A percentile compares a stretch with the other conserved stretches of the same genome.
phyloP scores from a whole-genome alignment of 1,140 invertebrate genomes.

The Drosophila insularis region DNA sequence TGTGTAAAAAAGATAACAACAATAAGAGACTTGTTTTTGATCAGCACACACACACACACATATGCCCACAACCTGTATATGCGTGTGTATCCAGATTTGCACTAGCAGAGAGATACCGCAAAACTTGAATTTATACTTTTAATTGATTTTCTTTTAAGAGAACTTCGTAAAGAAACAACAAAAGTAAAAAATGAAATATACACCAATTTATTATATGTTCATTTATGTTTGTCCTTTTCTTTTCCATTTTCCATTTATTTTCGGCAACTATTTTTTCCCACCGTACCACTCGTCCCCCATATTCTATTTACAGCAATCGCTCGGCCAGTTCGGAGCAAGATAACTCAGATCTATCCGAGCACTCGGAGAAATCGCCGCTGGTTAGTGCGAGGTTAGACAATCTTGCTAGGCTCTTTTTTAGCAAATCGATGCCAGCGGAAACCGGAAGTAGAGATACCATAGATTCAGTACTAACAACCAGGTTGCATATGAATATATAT shows the following conservation, averaged over 20 bases:
- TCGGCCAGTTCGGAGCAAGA: constrained; percentile 85
- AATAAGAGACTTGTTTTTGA: neutral
- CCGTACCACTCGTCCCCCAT: constrained; percentile 24
- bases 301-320: constrained; percentile 83
- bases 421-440: constrained; percentile 84
- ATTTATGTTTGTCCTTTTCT: constrained; percentile 30
- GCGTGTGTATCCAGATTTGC: neutral
- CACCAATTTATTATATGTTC: constrained; percentile 32
- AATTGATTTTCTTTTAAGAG: constrained; percentile 24
- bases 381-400: constrained; percentile 86
- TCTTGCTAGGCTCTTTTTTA: constrained; percentile 86
- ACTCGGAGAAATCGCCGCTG: constrained; percentile 84
- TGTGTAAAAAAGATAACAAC: constrained; percentile 9
- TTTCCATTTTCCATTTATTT: constrained; percentile 2
- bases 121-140: constrained; percentile 4
- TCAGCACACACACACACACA: neutral
- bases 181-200: constrained; percentile 33
- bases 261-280: constrained; percentile 9
- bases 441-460: constrained; percentile 83
- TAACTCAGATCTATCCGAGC: constrained; percentile 83
- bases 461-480: constrained; percentile 82
- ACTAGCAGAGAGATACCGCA: neutral
- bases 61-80: neutral
- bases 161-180: constrained; percentile 31
- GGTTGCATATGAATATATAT: constrained; percentile 74